A percentile compares a stretch with the other conserved stretches of the same genome.
Evolutionary conservation across 2,888 invertebrate species (phyloP).

Genomic region (Diabrotica balteata): DNA sequence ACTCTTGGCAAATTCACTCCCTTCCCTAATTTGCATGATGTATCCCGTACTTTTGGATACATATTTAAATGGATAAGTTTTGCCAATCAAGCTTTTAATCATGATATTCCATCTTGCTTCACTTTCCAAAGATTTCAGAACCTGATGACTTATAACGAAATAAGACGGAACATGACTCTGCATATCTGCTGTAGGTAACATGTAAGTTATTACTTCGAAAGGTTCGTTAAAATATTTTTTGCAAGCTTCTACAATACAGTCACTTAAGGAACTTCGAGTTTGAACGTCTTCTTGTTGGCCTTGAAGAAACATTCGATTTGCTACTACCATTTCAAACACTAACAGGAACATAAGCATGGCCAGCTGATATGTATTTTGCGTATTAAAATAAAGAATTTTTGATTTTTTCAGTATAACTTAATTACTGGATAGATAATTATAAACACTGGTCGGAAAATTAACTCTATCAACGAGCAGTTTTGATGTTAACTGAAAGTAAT

Average conservation of each 20-base stretch:
- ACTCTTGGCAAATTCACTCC: slow-evolving; percentile 30
- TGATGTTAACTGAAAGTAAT: too few species aligned
- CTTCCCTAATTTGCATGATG: slow-evolving; percentile 38
- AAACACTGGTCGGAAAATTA: too few species aligned
- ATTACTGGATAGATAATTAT: too few species aligned
- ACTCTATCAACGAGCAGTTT: too few species aligned
- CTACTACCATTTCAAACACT: not conserved
- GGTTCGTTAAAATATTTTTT: slow-evolving; percentile 29
- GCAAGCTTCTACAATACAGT: slow-evolving; percentile 33
- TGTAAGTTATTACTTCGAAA: slow-evolving; percentile 27
- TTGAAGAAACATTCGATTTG: not conserved
- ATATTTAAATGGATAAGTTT: slow-evolving; percentile 5
- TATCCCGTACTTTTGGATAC: slow-evolving; percentile 31
- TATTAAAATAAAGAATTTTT: too few species aligned
- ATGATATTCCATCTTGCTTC: slow-evolving; percentile 26
- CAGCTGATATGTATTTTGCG: too few species aligned
- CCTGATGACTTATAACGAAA: slow-evolving; percentile 24
- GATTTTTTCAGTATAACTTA: too few species aligned
- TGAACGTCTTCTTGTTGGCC: slow-evolving; percentile 10
- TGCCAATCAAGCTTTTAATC: slow-evolving; percentile 23
- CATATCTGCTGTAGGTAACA: slow-evolving; percentile 24
- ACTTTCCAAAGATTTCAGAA: slow-evolving; percentile 21
- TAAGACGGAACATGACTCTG: slow-evolving; percentile 10
- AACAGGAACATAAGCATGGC: not conserved
- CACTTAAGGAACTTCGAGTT: slow-evolving; percentile 28